phyloP scores from a whole-genome alignment of 2,888 invertebrate genomes.

The Luffia ferchaultella region DNA sequence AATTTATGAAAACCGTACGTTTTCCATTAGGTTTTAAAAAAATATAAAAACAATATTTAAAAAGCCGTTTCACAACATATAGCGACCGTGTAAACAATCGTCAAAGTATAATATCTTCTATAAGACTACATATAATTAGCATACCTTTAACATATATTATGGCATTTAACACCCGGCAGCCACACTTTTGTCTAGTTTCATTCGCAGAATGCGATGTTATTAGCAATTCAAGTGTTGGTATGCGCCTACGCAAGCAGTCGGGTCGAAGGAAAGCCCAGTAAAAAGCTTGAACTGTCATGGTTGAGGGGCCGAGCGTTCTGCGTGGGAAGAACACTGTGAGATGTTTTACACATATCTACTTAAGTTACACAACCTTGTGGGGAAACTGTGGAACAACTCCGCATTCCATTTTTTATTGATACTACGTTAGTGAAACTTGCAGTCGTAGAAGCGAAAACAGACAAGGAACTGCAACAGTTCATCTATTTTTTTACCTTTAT shows the following conservation, averaged over 20 bases:
- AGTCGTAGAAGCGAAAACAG: too few species aligned
- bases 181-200: neutral
- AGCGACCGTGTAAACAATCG: neutral
- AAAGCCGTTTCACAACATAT: too few species aligned
- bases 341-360: constrained; percentile 39
- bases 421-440: too few species aligned
- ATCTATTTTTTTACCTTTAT: too few species aligned
- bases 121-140: neutral
- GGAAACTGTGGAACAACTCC: neutral
- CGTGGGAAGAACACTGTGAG: constrained; percentile 49
- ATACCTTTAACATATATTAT: neutral
- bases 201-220: neutral
- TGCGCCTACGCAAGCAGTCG: neutral
- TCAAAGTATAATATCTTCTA: neutral
- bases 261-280: neutral
- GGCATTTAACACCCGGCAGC: neutral
- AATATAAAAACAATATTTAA: too few species aligned
- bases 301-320: constrained; percentile 44
- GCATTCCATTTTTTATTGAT: neutral
- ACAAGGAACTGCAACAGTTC: too few species aligned
- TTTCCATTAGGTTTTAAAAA: too few species aligned
- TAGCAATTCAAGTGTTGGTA: neutral
- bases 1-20: too few species aligned
- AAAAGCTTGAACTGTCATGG: constrained; percentile 34
- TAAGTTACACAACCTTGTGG: constrained; percentile 40